These are phyloP conservation scores for Drosophila vallismaia DNA, from an alignment of 2,888 invertebrate genomes.

Conservation along the genomic window DNA sequence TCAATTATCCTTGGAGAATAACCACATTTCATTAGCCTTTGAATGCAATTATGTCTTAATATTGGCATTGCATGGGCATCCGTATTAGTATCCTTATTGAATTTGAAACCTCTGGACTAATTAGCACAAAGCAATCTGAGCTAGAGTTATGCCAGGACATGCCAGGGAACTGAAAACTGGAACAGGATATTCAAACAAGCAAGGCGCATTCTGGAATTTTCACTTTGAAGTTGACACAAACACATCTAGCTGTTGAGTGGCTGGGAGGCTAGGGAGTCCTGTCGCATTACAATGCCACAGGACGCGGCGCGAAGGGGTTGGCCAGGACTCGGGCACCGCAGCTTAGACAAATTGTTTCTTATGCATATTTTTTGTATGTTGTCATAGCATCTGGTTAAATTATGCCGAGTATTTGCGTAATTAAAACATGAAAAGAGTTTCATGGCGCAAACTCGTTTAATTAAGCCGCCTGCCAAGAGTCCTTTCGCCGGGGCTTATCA, in stretches of 20 bases:
- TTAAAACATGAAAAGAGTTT: constrained; percentile 80
- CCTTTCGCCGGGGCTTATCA: constrained; percentile 25
- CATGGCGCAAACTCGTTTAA: constrained; percentile 72
- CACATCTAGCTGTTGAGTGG: background rate
- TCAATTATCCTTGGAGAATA: background rate
- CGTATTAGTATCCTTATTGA: background rate
- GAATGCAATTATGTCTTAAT: background rate
- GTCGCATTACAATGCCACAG: constrained; percentile 64
- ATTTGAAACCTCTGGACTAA: constrained; percentile 50
- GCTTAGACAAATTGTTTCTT: constrained; percentile 69
- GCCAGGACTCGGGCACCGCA: constrained; percentile 24
- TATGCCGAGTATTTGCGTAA: constrained; percentile 77
- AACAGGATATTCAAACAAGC: constrained; percentile 16
- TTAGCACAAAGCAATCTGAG: constrained; percentile 50
- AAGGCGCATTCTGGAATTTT: constrained; percentile 62
- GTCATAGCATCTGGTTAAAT: constrained; percentile 59
- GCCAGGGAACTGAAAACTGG: constrained; percentile 1
- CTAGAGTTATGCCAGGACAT: constrained; percentile 32
- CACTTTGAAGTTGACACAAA: constrained; percentile 68
- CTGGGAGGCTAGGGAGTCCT: constrained; percentile 14
- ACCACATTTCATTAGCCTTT: background rate
- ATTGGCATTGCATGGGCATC: constrained; percentile 14
- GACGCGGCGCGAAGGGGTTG: constrained; percentile 3
- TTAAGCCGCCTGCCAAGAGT: constrained; percentile 53
- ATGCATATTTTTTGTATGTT: constrained; percentile 62